Base-by-base conservation (phyloP, 2,888 invertebrate species). In the Amblyjoppa proteus region DNA sequence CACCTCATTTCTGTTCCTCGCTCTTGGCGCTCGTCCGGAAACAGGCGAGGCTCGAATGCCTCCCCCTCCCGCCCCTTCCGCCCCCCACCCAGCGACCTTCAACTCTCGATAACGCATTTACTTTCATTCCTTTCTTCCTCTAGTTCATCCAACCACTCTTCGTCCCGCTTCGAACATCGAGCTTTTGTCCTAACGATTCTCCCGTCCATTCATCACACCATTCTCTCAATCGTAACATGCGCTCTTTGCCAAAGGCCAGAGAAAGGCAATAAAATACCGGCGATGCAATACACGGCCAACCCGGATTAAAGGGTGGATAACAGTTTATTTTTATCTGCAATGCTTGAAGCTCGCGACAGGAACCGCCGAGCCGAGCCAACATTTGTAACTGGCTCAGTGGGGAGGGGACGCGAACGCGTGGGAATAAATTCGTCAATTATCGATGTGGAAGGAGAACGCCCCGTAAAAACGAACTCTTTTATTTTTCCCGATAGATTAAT, bases 1-100 rank as follows among this genome's bases (percentile, higher is more conserved):
- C 91, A 90, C 85, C 87, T 89, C 84, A 84, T 88, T 88, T 81
- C 74, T 85, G 85, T 81, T 84, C 74, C 86, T 82, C 81, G 61
- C 81, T 85, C 85, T 85, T 75, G 87, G 81, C 78, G 84, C 78
- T 74, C 64, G 82, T 85, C 83, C 87, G 87, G 85, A 87, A 88
- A 84, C 85, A 76, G 71, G 73, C 75, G 81, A 83, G 78, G 86
- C 84, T 80, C 76, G 82, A 81, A 56, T 56, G 3, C 53, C 78
- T 70, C 74, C 45, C 31, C 56, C 16, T 41, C 66, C 76, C 41
- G 41, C 11, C 11, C 1, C 2, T 11, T 41, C 38, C 31, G 31
- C 11, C 51, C 51, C 74, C 38, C 74, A 79, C 25, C 70, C 38
- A 34, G 45, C 83, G 64, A 83, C 80, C 87, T 85, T 83, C 38